phyloP scores from a whole-genome alignment of 2,888 invertebrate species.

The Orchesella flavescens region DNA sequence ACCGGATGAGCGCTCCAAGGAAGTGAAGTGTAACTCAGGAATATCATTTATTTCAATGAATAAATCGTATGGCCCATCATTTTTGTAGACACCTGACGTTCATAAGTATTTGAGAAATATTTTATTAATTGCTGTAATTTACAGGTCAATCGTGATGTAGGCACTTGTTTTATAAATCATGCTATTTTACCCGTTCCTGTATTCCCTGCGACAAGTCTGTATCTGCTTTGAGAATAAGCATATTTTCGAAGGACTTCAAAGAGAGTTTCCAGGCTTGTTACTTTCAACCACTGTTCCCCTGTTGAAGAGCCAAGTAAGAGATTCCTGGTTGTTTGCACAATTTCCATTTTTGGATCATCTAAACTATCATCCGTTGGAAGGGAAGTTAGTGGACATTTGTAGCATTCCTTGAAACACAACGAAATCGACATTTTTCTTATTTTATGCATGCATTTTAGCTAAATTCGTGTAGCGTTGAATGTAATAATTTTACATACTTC shows the following conservation, averaged over 20 bases:
- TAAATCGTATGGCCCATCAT: constrained; percentile 73
- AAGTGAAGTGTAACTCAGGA: constrained; percentile 76
- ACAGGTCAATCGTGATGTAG: too few relatives aligned
- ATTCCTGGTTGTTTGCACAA: constrained; percentile 26
- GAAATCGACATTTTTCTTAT: neutral
- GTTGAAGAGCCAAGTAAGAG: constrained; percentile 4
- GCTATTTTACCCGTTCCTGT: constrained; percentile 81
- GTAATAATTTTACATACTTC: too few relatives aligned
- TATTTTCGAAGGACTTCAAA: constrained; percentile 51
- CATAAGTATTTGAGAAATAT: too few relatives aligned
- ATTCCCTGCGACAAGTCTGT: constrained; percentile 83
- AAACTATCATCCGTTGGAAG: neutral
- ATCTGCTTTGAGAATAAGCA: constrained; percentile 72
- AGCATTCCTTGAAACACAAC: constrained; percentile 20
- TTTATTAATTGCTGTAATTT: too few relatives aligned
- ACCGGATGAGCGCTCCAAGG: constrained; percentile 40
- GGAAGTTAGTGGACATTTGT: constrained; percentile 26
- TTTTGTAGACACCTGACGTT: constrained; percentile 66
- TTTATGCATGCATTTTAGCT: neutral
- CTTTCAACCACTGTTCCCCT: constrained; percentile 69
- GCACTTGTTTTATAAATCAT: too few relatives aligned
- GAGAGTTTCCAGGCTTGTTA: constrained; percentile 42
- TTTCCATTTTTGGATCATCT: constrained; percentile 21
- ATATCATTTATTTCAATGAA: constrained; percentile 81
- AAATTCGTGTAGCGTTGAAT: too few relatives aligned